Conservation (phyloP, 2,797 vertebrate species). For the Varecia variegata region DNA sequence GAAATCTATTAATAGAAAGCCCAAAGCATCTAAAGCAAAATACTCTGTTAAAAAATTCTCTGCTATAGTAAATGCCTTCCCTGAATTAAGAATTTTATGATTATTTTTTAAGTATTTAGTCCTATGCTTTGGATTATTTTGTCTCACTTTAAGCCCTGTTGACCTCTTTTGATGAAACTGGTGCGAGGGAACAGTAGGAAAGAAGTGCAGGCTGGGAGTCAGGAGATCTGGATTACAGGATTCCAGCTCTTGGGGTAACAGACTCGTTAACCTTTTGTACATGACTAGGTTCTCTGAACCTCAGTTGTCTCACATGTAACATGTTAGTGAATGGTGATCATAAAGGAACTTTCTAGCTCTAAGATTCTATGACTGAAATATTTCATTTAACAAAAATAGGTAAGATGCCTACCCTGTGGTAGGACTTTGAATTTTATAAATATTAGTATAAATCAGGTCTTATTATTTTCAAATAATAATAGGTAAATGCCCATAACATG, state of each 20-base stretch:
- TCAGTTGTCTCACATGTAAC: background rate
- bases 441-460: background rate
- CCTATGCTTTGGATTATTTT: background rate
- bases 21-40: background rate
- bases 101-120: background rate
- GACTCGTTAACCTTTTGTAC: background rate
- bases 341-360: background rate
- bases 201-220: background rate
- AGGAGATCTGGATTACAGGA: too few relatives aligned
- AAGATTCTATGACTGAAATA: background rate
- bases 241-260: background rate
- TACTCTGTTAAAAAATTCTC: background rate
- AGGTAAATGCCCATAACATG: background rate
- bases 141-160: background rate
- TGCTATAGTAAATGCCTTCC: background rate
- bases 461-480: constrained; percentile 19
- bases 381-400: background rate
- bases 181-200: background rate
- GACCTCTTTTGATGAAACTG: background rate
- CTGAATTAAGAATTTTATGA: background rate
- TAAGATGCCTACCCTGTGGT: background rate
- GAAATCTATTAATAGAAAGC: background rate
- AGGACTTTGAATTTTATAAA: constrained; percentile 26
- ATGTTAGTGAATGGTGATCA: background rate
- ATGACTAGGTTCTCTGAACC: background rate